Evolutionary conservation across 2,113 vertebrate genomes (phyloP), one percentile per base, ranked within the genome.

Genomic region (Gymnorhina tibicen): DNA sequence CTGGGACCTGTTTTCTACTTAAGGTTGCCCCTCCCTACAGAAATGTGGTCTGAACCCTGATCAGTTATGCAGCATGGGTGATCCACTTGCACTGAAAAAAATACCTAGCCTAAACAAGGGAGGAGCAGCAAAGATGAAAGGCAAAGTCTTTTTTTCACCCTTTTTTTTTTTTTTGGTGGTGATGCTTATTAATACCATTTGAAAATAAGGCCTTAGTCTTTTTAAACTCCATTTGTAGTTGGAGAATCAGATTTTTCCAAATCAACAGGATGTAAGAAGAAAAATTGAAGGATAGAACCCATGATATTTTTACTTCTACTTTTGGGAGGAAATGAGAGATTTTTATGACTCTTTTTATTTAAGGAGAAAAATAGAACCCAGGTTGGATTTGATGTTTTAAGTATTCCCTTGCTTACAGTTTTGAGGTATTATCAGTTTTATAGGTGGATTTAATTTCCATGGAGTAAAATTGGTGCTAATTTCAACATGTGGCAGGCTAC

Each of bases 281-380:
- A 47, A 42, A 95, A 80, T 32, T 74, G 72, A 90, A 93, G 82
- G 44, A 91, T 75, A 81, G 83, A 96, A 60, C 64, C 52, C 41
- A 13, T n/a, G 68, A 9, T 96, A 28, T 62, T 94, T 79, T 96
- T 79, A 24, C n/a, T 89, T 42, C 66, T 62, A 68, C 58, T 87
- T 91, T 49, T 83, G 82, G 64, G 86, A 95, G 80, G 86, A 95
- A 96, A 93, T 64, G 9, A 92, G 62, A 89, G 68, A n/a, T 82
- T 95, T 97, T 91, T 94, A 95, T 93, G 56, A 64, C 66, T 74
- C 49, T 76, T 95, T 96, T 93, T 96, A 85, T 94, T 96, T 95
- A 96, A 97, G 60, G 91, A 94, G 89, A 87, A 91, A 92, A 92
- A 77, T 81, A 96, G 76, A 97, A 56, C 80, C 76, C 93, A 89